Evolutionary conservation across 2,797 vertebrate species (phyloP), one percentile per base, ranked within the genome.

Genomic region (Dermochelys coriacea): DNA sequence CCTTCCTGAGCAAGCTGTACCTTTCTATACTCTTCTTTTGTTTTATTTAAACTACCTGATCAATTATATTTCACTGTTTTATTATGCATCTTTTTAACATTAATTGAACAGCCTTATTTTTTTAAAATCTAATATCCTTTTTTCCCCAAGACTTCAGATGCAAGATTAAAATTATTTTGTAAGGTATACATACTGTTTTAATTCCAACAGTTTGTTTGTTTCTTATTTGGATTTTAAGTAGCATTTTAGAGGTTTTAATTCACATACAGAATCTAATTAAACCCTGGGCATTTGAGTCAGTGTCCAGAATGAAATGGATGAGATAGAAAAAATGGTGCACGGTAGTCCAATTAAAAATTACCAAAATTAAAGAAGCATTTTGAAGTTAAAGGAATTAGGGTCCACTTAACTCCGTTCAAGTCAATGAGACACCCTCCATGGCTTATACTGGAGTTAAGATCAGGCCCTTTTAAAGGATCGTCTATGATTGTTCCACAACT

Each of bases 381-480:
- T 74, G 81, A 55, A 55, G 71, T 93, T 77, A 82, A 64, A 84
- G 64, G 51, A 51, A n/a, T 80, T 93, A 86, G 74, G 49, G 49
- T 23, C 59, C 0, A 0, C 49, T 31, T 0, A 0, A 2, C n/a
- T 92, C 51, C 89, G 6, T 78, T 84, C 78, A 84, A 81, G 57
- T 2, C 79, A 29, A 85, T 71, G 55, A 80, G 84, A 93, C 89
- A 61, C 82, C 57, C 11, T 55, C 68, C n/a, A 0, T 85, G 29
- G 14, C 14, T 52, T 81, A 86, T 0, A 0, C 14, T 75, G 57
- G 29, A 15, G 88, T 92, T 2, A 23, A 4, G 80, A 16, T 49
- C 5, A 0, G 47, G 21, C 1, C 68, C 86, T 71, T 89, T 83
- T 89, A 80, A 86, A 86, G 52, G 31, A 77, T 9, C 11, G 23